A percentile compares a stretch with the other conserved stretches of the same genome.
Evolutionary conservation across 2,888 invertebrate genomes (phyloP).

Genomic region (Cerceris rybyensis): DNA sequence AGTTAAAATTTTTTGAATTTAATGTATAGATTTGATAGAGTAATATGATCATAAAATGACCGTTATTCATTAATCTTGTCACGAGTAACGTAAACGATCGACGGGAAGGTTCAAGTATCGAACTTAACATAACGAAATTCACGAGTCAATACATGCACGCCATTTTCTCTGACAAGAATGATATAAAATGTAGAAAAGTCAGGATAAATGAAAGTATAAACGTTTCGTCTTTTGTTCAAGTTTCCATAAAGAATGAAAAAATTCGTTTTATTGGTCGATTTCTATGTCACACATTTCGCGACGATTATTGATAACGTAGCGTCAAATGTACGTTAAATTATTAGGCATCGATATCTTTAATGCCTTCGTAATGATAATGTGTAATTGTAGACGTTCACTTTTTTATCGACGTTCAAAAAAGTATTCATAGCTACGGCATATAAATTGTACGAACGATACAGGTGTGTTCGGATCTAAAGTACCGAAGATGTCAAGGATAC

Average conservation of each 20-base stretch:
- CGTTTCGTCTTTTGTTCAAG: not conserved
- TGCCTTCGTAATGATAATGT: not conserved
- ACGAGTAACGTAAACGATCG: not conserved
- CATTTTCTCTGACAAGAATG: constrained; percentile 41
- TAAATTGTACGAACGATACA: constrained; percentile 14
- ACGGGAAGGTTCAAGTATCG: not conserved
- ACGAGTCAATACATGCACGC: constrained; percentile 31
- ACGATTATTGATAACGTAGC: constrained; percentile 6
- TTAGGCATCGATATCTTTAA: not conserved
- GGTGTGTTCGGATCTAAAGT: constrained; percentile 30
- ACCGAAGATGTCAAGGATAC: constrained; percentile 57
- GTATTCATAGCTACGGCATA: not conserved
- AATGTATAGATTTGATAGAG: not conserved
- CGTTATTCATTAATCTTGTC: not conserved
- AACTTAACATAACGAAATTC: constrained; percentile 3
- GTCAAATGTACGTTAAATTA: not conserved
- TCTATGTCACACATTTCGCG: not conserved
- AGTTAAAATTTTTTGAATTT: constrained; percentile 81
- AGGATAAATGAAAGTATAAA: not conserved
- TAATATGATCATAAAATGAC: not conserved
- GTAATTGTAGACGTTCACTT: not conserved
- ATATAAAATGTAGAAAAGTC: constrained; percentile 28
- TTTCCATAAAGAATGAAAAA: not conserved
- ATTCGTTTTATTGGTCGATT: not conserved
- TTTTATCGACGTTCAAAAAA: constrained; percentile 22